A percentile compares a stretch with the other conserved stretches of the same genome.
These are phyloP conservation scores for Helicoverpa zea DNA, from an alignment of 1,140 invertebrate genomes.

Conservation along the genomic window DNA sequence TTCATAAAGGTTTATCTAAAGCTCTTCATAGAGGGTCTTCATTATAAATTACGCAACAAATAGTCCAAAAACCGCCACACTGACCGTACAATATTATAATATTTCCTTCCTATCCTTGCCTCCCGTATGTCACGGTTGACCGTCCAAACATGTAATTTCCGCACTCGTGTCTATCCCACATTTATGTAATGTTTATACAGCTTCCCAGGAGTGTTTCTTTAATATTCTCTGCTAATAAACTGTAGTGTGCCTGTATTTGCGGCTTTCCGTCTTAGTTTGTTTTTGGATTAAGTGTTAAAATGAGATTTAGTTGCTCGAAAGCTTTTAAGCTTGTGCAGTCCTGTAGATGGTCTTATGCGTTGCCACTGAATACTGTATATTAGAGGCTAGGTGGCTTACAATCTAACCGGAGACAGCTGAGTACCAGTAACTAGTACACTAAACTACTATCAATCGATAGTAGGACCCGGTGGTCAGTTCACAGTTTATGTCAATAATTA, in stretches of 20 bases:
- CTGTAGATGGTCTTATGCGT: too few relatives aligned
- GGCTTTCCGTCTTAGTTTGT: neutral
- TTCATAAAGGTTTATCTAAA: too few relatives aligned
- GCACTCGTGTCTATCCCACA: constrained; percentile 19
- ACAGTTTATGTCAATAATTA: too few relatives aligned
- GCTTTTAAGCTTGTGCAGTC: too few relatives aligned
- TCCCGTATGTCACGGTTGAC: neutral
- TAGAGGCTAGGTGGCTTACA: too few relatives aligned
- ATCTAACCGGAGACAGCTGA: too few relatives aligned
- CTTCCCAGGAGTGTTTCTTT: constrained; percentile 1
- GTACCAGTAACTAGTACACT: too few relatives aligned
- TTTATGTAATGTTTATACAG: constrained; percentile 32
- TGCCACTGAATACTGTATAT: too few relatives aligned
- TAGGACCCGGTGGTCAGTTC: too few relatives aligned
- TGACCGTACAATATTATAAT: constrained; percentile 10
- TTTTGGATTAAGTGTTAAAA: neutral
- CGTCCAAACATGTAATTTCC: constrained; percentile 42
- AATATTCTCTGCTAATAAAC: constrained; percentile 38
- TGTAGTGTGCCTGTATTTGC: neutral
- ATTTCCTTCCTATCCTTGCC: neutral
- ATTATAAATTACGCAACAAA: neutral
- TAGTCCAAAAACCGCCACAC: constrained; percentile 6
- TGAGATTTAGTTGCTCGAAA: too few relatives aligned
- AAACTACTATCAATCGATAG: too few relatives aligned
- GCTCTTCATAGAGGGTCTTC: too few relatives aligned